Evolutionary conservation across 1,140 invertebrate genomes (phyloP).

Genomic region (Atta cephalotes): DNA sequence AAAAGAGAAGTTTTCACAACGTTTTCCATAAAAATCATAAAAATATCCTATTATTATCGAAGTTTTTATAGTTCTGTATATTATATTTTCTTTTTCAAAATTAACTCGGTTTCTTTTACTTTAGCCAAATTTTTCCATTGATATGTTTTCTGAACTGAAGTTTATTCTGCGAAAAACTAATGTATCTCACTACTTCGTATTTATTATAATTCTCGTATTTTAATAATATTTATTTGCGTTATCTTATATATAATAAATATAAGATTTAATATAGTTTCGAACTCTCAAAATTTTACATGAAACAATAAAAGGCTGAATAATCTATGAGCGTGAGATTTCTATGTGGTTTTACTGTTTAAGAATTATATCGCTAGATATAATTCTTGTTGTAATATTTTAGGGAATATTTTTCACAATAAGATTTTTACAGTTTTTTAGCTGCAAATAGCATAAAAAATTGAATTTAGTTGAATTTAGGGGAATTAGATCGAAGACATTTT

Average conservation of each 20-base stretch:
- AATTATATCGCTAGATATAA: too few relatives aligned
- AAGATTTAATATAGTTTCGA: too few relatives aligned
- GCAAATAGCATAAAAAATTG: too few relatives aligned
- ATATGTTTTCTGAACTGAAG: not conserved
- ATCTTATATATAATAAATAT: not conserved
- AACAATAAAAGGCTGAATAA: too few relatives aligned
- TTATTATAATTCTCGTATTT: not conserved
- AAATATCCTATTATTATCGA: not conserved
- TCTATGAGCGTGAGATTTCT: too few relatives aligned
- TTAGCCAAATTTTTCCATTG: not conserved
- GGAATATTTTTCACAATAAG: too few relatives aligned
- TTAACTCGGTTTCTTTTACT: not conserved
- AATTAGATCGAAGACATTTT: too few relatives aligned
- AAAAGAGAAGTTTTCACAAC: not conserved
- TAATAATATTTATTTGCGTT: not conserved
- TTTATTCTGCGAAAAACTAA: not conserved
- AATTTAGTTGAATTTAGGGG: too few relatives aligned
- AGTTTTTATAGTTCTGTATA: not conserved
- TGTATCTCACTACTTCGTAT: not conserved
- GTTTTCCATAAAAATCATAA: not conserved
- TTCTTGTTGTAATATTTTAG: too few relatives aligned
- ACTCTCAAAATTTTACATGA: too few relatives aligned
- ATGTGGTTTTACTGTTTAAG: too few relatives aligned
- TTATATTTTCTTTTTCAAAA: not conserved
- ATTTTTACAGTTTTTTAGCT: too few relatives aligned